These are phyloP conservation scores for Lepilemur ruficaudatus DNA, from an alignment of 2,797 vertebrate species.

Conservation along the genomic window DNA sequence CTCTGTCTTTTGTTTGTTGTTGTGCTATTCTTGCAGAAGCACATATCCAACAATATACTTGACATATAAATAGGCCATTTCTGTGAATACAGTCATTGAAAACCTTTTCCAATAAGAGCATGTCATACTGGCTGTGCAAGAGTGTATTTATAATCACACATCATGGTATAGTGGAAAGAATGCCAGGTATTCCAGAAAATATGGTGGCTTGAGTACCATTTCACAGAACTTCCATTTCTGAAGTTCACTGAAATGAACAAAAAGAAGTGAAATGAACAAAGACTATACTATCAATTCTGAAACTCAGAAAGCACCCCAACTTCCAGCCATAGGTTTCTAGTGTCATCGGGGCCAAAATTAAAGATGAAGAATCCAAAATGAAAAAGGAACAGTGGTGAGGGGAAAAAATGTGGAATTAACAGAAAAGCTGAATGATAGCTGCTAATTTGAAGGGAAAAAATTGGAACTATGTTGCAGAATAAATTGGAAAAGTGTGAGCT, in stretches of 20 bases:
- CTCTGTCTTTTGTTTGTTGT: not conserved
- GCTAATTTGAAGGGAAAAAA: not conserved
- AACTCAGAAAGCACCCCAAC: not conserved
- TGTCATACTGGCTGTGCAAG: constrained; percentile 26
- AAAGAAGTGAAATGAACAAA: constrained; percentile 13
- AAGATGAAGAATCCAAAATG: not conserved
- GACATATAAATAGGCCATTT: constrained; percentile 68
- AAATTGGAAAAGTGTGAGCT: not conserved
- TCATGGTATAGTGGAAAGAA: constrained; percentile 11
- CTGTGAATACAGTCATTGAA: constrained; percentile 57
- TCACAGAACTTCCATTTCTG: constrained; percentile 30
- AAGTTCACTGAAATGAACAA: constrained; percentile 29
- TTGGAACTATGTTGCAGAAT: not conserved
- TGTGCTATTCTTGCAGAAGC: constrained; percentile 45
- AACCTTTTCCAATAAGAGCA: constrained; percentile 65
- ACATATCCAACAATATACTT: constrained; percentile 51
- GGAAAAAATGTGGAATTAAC: not conserved
- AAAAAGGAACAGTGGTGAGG: not conserved
- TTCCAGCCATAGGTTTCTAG: not conserved
- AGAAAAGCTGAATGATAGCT: not conserved
- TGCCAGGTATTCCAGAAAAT: constrained; percentile 63
- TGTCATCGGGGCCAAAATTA: not conserved
- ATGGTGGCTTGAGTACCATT: constrained; percentile 43
- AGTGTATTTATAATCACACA: constrained; percentile 62
- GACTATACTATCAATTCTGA: not conserved